A percentile compares a stretch with the other conserved stretches of the same genome.
Evolutionary conservation across 2,113 vertebrate species (phyloP).

Genomic region (Sebastes schlegelii): DNA sequence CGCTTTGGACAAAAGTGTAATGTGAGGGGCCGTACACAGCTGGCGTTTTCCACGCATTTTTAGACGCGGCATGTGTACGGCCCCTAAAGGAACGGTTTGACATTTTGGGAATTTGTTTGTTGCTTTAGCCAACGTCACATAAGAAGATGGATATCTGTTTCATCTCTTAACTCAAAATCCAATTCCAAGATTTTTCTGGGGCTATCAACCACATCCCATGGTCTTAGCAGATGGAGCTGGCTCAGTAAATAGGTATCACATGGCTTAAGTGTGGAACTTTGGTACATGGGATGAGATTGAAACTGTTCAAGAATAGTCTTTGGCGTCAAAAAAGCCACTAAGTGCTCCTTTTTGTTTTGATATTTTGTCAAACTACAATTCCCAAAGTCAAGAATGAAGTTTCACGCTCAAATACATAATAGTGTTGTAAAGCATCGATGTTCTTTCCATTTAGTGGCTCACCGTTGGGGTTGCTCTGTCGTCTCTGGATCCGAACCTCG

Average conservation of each 20-base stretch:
- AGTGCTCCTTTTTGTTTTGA: not conserved
- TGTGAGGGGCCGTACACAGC: not conserved
- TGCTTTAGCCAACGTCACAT: not conserved
- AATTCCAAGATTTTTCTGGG: too few relatives aligned
- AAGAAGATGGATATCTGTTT: not conserved
- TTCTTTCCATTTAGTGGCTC: not conserved
- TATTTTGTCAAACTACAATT: not conserved
- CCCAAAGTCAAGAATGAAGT: not conserved
- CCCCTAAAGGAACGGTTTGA: not conserved
- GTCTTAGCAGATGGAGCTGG: not conserved
- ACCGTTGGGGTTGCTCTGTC: conserved; percentile 61
- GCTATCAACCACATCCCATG: not conserved
- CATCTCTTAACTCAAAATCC: not conserved
- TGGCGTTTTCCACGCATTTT: too few relatives aligned
- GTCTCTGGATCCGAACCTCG: conserved; percentile 88
- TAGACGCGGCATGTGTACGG: too few relatives aligned
- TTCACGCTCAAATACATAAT: not conserved
- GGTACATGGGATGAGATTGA: not conserved
- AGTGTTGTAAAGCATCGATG: not conserved
- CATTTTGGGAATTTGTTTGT: not conserved
- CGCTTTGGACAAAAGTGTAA: not conserved
- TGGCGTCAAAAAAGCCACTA: not conserved
- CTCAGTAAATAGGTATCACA: not conserved
- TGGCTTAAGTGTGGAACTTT: not conserved
- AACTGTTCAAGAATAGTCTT: not conserved